phyloP scores from a whole-genome alignment of 2,888 invertebrate genomes.

The Nineta flava region DNA sequence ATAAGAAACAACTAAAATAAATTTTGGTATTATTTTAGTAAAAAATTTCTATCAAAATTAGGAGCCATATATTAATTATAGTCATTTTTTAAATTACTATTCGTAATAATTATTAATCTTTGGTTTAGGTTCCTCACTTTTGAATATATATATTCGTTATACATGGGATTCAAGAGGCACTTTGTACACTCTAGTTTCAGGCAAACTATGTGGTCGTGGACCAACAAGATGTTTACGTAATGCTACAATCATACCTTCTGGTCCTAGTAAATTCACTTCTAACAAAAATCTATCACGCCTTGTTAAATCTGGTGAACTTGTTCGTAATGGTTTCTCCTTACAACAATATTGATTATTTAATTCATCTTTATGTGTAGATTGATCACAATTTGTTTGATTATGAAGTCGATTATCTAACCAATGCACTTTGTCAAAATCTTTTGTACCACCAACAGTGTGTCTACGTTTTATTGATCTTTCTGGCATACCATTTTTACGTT shows the following conservation, averaged over 20 bases:
- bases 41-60: too few species aligned
- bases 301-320: constrained; percentile 41
- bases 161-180: constrained; percentile 43
- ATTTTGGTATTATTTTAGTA: too few species aligned
- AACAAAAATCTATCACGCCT: constrained; percentile 29
- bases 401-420: constrained; percentile 37
- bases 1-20: too few species aligned
- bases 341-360: constrained; percentile 17
- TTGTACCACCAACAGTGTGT: constrained; percentile 87
- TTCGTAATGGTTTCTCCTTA: constrained; percentile 34
- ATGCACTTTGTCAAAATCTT: constrained; percentile 57
- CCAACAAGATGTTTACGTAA: constrained; percentile 30
- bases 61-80: too few species aligned
- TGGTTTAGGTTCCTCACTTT: background rate
- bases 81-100: too few species aligned
- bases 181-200: constrained; percentile 34
- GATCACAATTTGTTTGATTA: constrained; percentile 25
- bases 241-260: constrained; percentile 33
- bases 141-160: constrained; percentile 18
- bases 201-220: constrained; percentile 33
- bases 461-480: constrained; percentile 72
- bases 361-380: constrained; percentile 17
- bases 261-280: constrained; percentile 33
- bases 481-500: constrained; percentile 64
- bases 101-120: background rate